These are phyloP conservation scores for Cyclopterus lumpus DNA, from an alignment of 2,797 vertebrate species.

Conservation along the genomic window DNA sequence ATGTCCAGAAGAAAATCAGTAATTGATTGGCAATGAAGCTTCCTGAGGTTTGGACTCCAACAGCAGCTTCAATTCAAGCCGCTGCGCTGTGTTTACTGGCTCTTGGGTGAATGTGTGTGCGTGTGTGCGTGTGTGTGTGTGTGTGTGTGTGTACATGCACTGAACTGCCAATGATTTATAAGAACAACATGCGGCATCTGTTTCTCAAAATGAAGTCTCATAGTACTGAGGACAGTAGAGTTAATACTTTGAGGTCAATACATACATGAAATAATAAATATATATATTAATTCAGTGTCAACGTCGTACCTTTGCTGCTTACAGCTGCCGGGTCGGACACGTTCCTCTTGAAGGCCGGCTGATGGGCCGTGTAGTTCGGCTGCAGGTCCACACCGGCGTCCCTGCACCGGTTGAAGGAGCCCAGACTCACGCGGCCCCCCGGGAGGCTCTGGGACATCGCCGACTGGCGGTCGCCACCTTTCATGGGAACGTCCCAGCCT, in stretches of 20 bases:
- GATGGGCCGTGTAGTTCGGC: constrained; percentile 55
- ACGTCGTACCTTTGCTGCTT: constrained; percentile 84
- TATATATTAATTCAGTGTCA: too few relatives aligned
- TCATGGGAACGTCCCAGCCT: constrained; percentile 64
- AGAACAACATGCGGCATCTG: constrained; percentile 66
- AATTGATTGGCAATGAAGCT: constrained; percentile 49
- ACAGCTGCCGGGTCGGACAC: constrained; percentile 81
- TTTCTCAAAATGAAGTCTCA: constrained; percentile 43
- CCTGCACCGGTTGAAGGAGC: constrained; percentile 77
- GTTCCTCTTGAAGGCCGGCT: constrained; percentile 86
- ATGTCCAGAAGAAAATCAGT: constrained; percentile 38
- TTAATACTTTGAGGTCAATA: too few relatives aligned
- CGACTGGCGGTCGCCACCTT: constrained; percentile 51
- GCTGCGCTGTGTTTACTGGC: constrained; percentile 50
- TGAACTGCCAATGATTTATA: constrained; percentile 62
- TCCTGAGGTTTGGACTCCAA: constrained; percentile 60
- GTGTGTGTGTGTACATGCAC: constrained; percentile 39
- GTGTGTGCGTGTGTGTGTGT: too few relatives aligned
- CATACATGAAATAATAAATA: too few relatives aligned
- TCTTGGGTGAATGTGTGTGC: neutral
- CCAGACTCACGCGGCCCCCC: constrained; percentile 54
- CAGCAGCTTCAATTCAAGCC: constrained; percentile 63
- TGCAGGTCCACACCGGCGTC: constrained; percentile 47
- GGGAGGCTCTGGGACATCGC: constrained; percentile 56
- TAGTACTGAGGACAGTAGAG: neutral